Evolutionary conservation across 2,113 vertebrate species (phyloP).

Genomic region (Gobius niger): DNA sequence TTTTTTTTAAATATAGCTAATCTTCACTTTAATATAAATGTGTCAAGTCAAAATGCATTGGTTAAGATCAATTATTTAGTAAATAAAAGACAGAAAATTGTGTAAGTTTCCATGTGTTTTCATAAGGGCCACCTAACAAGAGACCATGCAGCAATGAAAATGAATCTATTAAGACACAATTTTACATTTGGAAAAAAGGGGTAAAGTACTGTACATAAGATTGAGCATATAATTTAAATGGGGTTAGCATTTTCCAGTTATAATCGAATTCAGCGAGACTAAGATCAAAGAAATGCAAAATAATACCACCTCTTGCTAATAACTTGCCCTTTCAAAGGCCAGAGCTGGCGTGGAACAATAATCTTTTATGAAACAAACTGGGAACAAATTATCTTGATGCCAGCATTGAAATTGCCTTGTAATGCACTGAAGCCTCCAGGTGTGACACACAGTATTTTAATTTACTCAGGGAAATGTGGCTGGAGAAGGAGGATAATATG

Average conservation of each 20-base stretch:
- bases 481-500: slow-evolving; percentile 21
- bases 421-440: slow-evolving; percentile 24
- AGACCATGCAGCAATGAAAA: not conserved
- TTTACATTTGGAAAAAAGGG: not conserved
- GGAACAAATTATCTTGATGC: slow-evolving; percentile 45
- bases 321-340: slow-evolving; percentile 30
- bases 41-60: not conserved
- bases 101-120: not conserved
- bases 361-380: slow-evolving; percentile 44
- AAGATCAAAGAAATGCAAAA: slow-evolving; percentile 39
- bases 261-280: not conserved
- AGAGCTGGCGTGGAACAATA: slow-evolving; percentile 37
- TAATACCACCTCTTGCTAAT: slow-evolving; percentile 25
- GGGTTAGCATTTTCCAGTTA: slow-evolving; percentile 1
- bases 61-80: too few species aligned
- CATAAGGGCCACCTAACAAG: not conserved
- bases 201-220: not conserved
- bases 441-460: slow-evolving; percentile 14
- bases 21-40: not conserved
- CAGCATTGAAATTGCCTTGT: slow-evolving; percentile 42
- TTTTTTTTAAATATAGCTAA: too few species aligned
- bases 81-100: too few species aligned
- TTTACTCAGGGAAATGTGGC: slow-evolving; percentile 33
- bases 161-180: not conserved
- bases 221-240: not conserved